Evolutionary conservation across 2,888 invertebrate genomes (phyloP), one percentile per base, ranked within the genome.

Genomic region (Metellina segmentata): DNA sequence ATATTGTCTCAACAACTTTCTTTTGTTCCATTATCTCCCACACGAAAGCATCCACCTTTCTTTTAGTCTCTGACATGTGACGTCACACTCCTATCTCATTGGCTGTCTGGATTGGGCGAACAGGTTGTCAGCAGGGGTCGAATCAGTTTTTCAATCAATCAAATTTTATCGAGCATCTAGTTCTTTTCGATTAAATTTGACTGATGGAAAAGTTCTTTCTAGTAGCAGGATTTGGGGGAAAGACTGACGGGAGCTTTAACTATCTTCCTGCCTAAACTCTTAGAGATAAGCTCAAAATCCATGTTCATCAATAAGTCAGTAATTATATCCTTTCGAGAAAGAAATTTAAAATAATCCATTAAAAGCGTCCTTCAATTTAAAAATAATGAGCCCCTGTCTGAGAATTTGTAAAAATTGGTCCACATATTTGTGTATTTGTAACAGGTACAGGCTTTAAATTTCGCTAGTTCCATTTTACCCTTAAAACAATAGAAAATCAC

Each of bases 61-160:
- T 9, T 61, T 61, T 61, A 11, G 9, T 16, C 11, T 16, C 61
- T 61, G 61, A 61, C 61, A 16, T 11, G 61, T 61, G 61, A 61
- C 61, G 61, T 61, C 61, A 61, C 61, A 61, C 13, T 16, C 61
- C 61, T 61, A 61, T 61, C 61, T 61, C 61, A 61, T 61, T 61
- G 61, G 61, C 11, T 61, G 13, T 16, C 61, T 5, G 61, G 16
- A 61, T 61, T 16, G 16, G 16, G 61, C 61, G 61, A 61, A 61
- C 61, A 61, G 61, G 61, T 61, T 61, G 61, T 61, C 61, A 61
- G 61, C 61, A 61, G 61, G 16, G 61, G 61, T 61, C 61, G 61
- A 61, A 61, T 61, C 61, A 61, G 61, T 61, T 61, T 61, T 61
- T 61, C 61, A 61, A 61, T 61, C 61, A 61, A 61, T 61, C 61